A percentile compares a stretch with the other conserved stretches of the same genome.
Conservation (phyloP, 2,797 vertebrate genomes). For the Tapera naevia region DNA sequence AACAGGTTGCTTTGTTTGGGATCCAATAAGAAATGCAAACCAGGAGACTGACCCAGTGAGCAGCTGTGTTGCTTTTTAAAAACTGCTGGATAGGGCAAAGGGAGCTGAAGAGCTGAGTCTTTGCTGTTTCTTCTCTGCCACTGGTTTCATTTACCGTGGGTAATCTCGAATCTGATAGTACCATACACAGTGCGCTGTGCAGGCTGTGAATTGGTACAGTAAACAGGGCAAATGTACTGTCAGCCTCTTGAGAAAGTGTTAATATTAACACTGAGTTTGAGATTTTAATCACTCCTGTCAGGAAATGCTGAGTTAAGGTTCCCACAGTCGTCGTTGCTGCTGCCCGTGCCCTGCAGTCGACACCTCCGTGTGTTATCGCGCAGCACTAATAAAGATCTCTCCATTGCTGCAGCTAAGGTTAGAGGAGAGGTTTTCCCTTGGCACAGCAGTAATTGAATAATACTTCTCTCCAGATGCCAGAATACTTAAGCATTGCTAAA, state of each 20-base stretch:
- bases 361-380: slow-evolving; percentile 5
- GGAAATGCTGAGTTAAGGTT: slow-evolving; percentile 70
- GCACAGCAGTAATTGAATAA: slow-evolving; percentile 46
- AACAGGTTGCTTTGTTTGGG: neutral
- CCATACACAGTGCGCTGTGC: neutral
- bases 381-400: slow-evolving; percentile 7
- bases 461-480: slow-evolving; percentile 46
- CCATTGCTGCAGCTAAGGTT: slow-evolving; percentile 9
- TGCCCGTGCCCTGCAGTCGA: slow-evolving; percentile 47
- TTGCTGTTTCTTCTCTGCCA: neutral
- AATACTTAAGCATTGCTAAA: slow-evolving; percentile 31
- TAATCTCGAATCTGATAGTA: neutral
- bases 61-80: neutral
- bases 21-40: neutral
- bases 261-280: slow-evolving; percentile 59
- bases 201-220: slow-evolving; percentile 22
- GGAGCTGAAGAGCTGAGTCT: neutral
- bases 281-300: slow-evolving; percentile 70
- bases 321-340: slow-evolving; percentile 51
- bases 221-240: slow-evolving; percentile 46
- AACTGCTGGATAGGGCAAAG: neutral
- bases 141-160: neutral
- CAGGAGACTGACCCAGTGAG: neutral
- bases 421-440: slow-evolving; percentile 52
- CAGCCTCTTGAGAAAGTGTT: slow-evolving; percentile 67